Conservation (phyloP, 1,140 invertebrate genomes). For the Medauroidea extradentata region DNA sequence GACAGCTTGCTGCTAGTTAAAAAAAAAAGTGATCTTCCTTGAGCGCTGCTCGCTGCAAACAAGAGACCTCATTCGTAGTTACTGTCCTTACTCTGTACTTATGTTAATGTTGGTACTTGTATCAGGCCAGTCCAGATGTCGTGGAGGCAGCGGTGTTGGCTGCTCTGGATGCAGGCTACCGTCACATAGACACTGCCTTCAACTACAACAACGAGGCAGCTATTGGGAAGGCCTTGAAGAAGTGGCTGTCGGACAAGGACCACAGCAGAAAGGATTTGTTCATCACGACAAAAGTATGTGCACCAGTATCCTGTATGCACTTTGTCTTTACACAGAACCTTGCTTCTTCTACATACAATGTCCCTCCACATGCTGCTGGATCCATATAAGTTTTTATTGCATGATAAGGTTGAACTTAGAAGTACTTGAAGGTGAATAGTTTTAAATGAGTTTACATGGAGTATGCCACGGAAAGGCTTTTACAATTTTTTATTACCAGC, state of each 20-base stretch:
- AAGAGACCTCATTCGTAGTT: too few relatives aligned
- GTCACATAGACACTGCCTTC: constrained; percentile 77
- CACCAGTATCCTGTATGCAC: too few relatives aligned
- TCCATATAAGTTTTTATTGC: not conserved
- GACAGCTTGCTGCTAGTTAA: too few relatives aligned
- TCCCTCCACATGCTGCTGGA: too few relatives aligned
- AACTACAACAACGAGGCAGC: constrained; percentile 77
- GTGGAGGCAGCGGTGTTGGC: constrained; percentile 61
- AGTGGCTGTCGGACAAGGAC: constrained; percentile 63
- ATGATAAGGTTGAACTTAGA: not conserved
- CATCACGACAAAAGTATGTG: constrained; percentile 72
- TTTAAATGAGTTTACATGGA: not conserved
- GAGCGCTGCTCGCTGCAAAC: too few relatives aligned
- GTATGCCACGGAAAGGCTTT: too few relatives aligned
- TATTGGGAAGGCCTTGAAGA: constrained; percentile 69
- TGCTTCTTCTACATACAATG: too few relatives aligned
- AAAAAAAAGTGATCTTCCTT: too few relatives aligned
- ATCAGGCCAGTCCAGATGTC: constrained; percentile 62
- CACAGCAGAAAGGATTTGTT: constrained; percentile 74
- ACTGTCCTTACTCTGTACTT: too few relatives aligned
- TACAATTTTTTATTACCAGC: too few relatives aligned
- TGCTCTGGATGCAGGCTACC: constrained; percentile 61
- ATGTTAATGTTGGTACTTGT: constrained; percentile 16
- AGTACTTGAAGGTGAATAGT: not conserved
- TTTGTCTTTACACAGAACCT: too few relatives aligned